Conservation (phyloP, 2,113 vertebrate genomes). For the Seriola aureovittata region DNA sequence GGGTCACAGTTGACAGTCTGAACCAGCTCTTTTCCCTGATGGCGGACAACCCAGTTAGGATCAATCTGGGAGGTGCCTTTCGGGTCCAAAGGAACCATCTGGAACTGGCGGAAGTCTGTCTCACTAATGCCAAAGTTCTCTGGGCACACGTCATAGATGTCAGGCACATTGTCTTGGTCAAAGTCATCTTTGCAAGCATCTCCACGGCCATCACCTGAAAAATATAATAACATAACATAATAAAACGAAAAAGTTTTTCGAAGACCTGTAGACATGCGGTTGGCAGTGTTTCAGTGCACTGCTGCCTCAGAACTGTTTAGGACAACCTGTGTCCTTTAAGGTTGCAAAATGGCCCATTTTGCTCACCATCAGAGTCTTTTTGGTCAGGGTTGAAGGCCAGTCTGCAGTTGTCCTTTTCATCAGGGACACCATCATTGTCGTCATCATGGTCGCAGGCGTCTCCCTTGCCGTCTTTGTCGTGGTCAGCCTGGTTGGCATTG, state of each 20-base stretch:
- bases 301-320: neutral
- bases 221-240: neutral
- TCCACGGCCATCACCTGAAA: conserved; percentile 94
- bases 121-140: conserved; percentile 97
- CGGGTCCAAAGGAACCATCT: conserved; percentile 99
- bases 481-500: conserved; percentile 98
- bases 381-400: conserved; percentile 94
- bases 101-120: conserved; percentile 97
- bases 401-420: conserved; percentile 97
- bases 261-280: neutral
- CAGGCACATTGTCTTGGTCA: conserved; percentile 94
- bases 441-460: conserved; percentile 98
- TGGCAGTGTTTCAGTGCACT: neutral
- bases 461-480: conserved; percentile 98
- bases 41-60: conserved; percentile 99
- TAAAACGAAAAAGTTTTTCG: neutral
- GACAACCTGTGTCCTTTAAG: neutral
- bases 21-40: conserved; percentile 98
- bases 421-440: conserved; percentile 97
- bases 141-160: conserved; percentile 97
- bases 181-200: conserved; percentile 98
- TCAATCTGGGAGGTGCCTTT: conserved; percentile 99
- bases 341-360: neutral
- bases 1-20: conserved; percentile 99
- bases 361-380: conserved; percentile 93